Percentiles rank a stretch among this genome's conserved stretches.
These are phyloP conservation scores for Acropternis orthonyx DNA, from an alignment of 2,797 vertebrate genomes.

Conservation along the genomic window DNA sequence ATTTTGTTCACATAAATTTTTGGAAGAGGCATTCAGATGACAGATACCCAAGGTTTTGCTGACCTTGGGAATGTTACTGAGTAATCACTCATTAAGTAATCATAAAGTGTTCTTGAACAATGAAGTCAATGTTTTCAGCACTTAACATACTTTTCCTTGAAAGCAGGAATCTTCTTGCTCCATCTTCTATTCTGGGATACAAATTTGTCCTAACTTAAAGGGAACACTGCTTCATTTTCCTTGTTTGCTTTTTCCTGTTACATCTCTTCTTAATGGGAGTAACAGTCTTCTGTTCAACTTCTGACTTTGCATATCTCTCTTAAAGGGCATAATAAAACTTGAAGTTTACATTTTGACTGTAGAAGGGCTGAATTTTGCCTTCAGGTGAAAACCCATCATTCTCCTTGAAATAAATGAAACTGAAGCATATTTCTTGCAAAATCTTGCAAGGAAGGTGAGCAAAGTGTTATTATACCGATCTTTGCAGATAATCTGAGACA, in stretches of 20 bases:
- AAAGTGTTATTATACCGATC: not conserved
- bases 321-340: not conserved
- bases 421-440: not conserved
- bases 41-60: conserved; percentile 57
- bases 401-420: not conserved
- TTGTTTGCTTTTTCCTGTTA: conserved; percentile 23
- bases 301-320: not conserved
- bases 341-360: not conserved
- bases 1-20: conserved; percentile 19
- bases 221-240: not conserved
- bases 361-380: not conserved
- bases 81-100: conserved; percentile 54
- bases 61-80: conserved; percentile 55
- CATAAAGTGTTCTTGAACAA: conserved; percentile 44
- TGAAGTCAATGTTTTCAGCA: conserved; percentile 5
- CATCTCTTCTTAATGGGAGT: not conserved
- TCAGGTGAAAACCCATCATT: not conserved
- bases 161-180: conserved; percentile 8
- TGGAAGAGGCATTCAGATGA: conserved; percentile 40
- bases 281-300: conserved; percentile 7
- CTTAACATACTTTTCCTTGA: conserved; percentile 20
- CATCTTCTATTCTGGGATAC: not conserved
- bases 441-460: not conserved
- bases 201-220: conserved; percentile 27
- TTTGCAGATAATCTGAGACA: conserved; percentile 13